phyloP scores from a whole-genome alignment of 2,113 vertebrate genomes.

The Brienomyrus longianalis region DNA sequence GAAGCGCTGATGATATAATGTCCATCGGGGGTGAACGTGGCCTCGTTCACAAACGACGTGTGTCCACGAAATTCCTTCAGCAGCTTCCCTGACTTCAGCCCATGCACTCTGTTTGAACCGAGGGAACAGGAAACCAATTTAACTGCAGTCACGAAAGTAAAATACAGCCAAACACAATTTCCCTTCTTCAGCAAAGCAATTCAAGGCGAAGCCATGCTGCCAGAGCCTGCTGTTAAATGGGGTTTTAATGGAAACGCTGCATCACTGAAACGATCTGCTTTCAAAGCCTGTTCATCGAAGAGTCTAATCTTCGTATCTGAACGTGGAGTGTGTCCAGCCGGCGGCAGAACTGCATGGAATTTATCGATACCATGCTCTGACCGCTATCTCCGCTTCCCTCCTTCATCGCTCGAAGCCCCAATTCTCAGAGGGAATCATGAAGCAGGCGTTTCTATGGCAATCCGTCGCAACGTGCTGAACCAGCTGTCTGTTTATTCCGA shows the following conservation, averaged over 20 bases:
- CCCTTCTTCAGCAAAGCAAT: background rate
- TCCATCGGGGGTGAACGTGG: constrained; percentile 89
- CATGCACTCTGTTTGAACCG: constrained; percentile 63
- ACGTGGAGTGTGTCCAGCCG: background rate
- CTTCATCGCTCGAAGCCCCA: background rate
- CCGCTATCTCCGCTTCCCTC: background rate
- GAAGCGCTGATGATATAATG: constrained; percentile 92
- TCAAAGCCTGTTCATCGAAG: background rate
- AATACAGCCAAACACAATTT: background rate
- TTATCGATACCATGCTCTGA: background rate
- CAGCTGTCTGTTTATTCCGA: background rate
- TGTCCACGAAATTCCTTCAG: constrained; percentile 94
- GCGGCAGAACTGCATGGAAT: background rate
- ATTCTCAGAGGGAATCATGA: background rate
- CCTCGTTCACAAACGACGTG: constrained; percentile 93
- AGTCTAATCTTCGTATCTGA: background rate
- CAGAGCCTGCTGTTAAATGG: background rate
- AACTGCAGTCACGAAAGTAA: background rate
- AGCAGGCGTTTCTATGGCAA: background rate
- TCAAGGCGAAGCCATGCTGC: background rate
- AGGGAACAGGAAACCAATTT: background rate
- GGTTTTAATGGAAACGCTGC: background rate
- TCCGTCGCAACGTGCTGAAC: background rate
- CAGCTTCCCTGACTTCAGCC: constrained; percentile 88
- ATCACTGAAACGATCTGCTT: background rate